A percentile compares a stretch with the other conserved stretches of the same genome.
phyloP scores from a whole-genome alignment of 2,888 invertebrate genomes.

The Rambutsinella grinnellia region DNA sequence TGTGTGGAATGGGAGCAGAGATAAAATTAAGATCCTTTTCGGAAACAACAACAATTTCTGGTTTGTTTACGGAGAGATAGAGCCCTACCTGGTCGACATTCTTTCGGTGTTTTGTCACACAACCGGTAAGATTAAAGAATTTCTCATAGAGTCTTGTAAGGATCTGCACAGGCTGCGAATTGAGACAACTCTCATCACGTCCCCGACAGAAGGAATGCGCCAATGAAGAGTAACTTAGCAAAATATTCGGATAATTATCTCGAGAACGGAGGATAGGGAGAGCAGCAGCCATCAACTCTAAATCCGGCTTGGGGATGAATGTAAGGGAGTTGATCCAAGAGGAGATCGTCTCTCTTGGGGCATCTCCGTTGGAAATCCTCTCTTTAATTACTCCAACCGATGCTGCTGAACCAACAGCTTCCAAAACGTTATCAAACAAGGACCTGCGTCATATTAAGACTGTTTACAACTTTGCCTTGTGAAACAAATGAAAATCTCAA shows the following conservation, averaged over 20 bases:
- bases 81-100: conserved; percentile 63
- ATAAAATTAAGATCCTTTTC: too few species aligned
- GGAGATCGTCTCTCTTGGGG: conserved; percentile 77
- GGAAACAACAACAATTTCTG: not conserved
- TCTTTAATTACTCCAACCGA: conserved; percentile 88
- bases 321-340: conserved; percentile 91
- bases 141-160: conserved; percentile 62
- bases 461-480: too few species aligned
- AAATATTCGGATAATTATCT: conserved; percentile 74
- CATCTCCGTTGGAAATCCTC: conserved; percentile 77
- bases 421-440: conserved; percentile 86
- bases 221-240: conserved; percentile 79
- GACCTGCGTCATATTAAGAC: too few species aligned
- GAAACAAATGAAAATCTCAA: conserved; percentile 5
- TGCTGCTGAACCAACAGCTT: conserved; percentile 86
- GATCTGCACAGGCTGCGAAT: conserved; percentile 60
- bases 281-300: conserved; percentile 60
- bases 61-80: too few species aligned
- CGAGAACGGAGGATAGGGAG: conserved; percentile 68
- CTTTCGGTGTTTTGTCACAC: conserved; percentile 57
- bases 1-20: too few species aligned
- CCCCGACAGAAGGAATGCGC: conserved; percentile 78
- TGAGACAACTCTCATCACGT: conserved; percentile 70
- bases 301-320: conserved; percentile 75
- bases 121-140: conserved; percentile 59